A percentile compares a stretch with the other conserved stretches of the same genome.
Evolutionary conservation across 2,888 invertebrate species (phyloP).

Genomic region (Belgica antarctica): DNA sequence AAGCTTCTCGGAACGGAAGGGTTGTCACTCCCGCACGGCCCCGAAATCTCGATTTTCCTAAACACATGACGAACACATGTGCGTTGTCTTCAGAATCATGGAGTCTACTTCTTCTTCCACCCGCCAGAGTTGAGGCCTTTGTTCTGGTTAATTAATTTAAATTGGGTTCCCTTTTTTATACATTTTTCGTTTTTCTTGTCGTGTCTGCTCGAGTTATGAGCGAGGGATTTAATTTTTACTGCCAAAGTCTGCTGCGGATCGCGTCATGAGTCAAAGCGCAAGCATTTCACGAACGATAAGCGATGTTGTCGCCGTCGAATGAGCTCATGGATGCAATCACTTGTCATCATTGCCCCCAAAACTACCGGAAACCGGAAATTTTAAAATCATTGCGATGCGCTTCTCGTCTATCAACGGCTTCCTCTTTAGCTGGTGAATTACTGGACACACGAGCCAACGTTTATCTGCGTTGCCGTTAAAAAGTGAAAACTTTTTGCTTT

Average conservation of each 20-base stretch:
- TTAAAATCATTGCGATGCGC: slow-evolving; percentile 21
- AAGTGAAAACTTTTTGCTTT: slow-evolving; percentile 35
- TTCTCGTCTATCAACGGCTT: slow-evolving; percentile 28
- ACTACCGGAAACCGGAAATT: slow-evolving; percentile 42
- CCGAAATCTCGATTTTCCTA: too few relatives aligned
- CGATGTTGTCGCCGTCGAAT: not conserved
- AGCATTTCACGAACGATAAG: not conserved
- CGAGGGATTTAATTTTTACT: not conserved
- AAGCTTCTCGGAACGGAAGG: too few relatives aligned
- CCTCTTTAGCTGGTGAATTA: slow-evolving; percentile 30
- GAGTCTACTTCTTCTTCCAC: not conserved
- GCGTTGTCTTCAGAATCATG: not conserved
- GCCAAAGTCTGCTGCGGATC: not conserved
- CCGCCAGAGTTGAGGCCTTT: not conserved
- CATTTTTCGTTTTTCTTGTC: too few relatives aligned
- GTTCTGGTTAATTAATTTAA: slow-evolving; percentile 37
- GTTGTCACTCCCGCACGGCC: too few relatives aligned
- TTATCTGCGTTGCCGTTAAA: too few relatives aligned
- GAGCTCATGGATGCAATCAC: not conserved
- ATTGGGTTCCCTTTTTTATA: slow-evolving; percentile 30
- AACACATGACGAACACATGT: slow-evolving; percentile 36
- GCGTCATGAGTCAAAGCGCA: not conserved
- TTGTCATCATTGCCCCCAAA: not conserved
- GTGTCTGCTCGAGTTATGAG: not conserved
- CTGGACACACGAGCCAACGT: not conserved